Evolutionary conservation across 2,888 invertebrate genomes (phyloP).

Genomic region (Scotopteryx bipunctaria): DNA sequence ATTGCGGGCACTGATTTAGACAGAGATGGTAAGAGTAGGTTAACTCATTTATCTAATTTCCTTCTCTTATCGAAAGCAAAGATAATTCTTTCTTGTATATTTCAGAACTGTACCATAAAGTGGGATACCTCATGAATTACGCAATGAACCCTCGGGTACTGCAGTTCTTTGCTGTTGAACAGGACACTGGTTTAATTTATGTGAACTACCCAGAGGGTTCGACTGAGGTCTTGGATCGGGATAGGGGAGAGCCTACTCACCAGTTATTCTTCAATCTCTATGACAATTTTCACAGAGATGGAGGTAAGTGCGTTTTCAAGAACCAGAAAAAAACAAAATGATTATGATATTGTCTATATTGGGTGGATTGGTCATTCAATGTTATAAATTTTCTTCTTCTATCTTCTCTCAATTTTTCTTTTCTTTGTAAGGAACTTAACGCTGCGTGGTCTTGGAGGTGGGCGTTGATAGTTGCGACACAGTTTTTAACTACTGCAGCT

Average conservation of each 20-base stretch:
- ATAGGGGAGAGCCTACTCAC: constrained; percentile 71
- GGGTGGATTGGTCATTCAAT: too few species aligned
- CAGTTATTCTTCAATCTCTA: constrained; percentile 74
- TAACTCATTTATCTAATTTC: too few species aligned
- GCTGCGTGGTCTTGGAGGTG: too few species aligned
- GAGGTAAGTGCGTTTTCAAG: too few species aligned
- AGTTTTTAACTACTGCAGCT: too few species aligned
- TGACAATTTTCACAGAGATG: constrained; percentile 78
- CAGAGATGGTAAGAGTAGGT: constrained; percentile 74
- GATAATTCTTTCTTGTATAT: constrained; percentile 13
- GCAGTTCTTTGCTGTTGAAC: constrained; percentile 79
- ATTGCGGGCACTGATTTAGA: constrained; percentile 80
- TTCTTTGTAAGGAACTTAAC: too few species aligned
- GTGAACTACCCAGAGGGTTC: constrained; percentile 66
- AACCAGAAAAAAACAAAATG: too few species aligned
- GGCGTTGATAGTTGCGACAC: too few species aligned
- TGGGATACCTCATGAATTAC: constrained; percentile 81
- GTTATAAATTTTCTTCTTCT: too few species aligned
- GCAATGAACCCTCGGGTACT: constrained; percentile 64
- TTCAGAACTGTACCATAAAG: constrained; percentile 75
- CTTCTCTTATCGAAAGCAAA: not conserved
- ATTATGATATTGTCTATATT: too few species aligned
- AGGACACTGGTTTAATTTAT: constrained; percentile 67
- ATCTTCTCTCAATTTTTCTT: too few species aligned
- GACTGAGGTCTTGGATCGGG: constrained; percentile 75